Percentiles rank a stretch among this genome's conserved stretches.
Conservation (phyloP, 2,888 invertebrate species). For the Stenodema calcarata region DNA sequence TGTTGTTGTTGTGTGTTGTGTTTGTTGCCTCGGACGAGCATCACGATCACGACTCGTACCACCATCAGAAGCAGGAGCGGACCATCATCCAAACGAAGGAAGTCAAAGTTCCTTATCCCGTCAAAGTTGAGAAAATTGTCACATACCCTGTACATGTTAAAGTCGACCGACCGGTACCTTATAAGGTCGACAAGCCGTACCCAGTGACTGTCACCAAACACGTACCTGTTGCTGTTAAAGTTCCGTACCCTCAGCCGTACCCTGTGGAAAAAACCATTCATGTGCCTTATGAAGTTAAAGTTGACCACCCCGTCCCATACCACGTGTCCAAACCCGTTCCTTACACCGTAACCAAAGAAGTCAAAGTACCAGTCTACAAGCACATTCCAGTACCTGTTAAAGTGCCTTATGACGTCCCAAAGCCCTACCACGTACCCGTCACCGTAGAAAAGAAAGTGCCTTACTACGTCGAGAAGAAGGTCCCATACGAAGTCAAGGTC, state of each 20-base stretch:
- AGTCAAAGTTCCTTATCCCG: slow-evolving; percentile 50
- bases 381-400: slow-evolving; percentile 54
- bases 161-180: slow-evolving; percentile 47
- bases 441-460: slow-evolving; percentile 54
- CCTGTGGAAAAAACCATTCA: slow-evolving; percentile 50
- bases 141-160: slow-evolving; percentile 57
- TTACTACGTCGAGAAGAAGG: slow-evolving; percentile 46
- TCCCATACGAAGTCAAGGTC: slow-evolving; percentile 44
- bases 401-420: slow-evolving; percentile 50
- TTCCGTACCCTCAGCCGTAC: slow-evolving; percentile 50
- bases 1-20: slow-evolving; percentile 39
- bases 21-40: slow-evolving; percentile 31
- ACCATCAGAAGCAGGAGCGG: slow-evolving; percentile 49
- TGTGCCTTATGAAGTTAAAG: slow-evolving; percentile 53
- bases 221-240: slow-evolving; percentile 55
- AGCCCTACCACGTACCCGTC: slow-evolving; percentile 54
- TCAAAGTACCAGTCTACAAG: slow-evolving; percentile 35
- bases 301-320: slow-evolving; percentile 51
- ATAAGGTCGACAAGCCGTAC: slow-evolving; percentile 44
- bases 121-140: slow-evolving; percentile 58
- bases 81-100: slow-evolving; percentile 56
- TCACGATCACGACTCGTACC: slow-evolving; percentile 52
- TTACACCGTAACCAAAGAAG: slow-evolving; percentile 40
- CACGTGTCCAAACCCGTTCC: slow-evolving; percentile 52
- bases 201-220: slow-evolving; percentile 53